Conservation (phyloP, 2,113 vertebrate species). For the Anoura caudifer region DNA sequence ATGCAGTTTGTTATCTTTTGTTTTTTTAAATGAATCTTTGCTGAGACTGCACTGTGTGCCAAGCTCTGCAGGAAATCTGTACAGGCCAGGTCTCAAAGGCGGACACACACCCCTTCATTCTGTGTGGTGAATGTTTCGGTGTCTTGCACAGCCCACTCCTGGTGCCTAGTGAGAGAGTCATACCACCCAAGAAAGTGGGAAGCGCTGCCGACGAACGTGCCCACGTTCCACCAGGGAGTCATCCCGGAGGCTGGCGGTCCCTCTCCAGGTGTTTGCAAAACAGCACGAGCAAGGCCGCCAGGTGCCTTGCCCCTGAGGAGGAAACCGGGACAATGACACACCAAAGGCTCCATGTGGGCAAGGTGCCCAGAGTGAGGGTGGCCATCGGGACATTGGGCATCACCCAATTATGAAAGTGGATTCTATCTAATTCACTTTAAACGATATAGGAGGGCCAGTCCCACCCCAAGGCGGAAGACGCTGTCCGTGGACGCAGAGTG, state of each 20-base stretch:
- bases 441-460: neutral
- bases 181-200: neutral
- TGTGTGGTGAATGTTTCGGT: neutral
- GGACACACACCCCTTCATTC: neutral
- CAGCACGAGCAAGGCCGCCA: too few species aligned
- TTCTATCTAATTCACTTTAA: neutral
- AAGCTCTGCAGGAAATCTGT: neutral
- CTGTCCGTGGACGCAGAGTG: neutral
- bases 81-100: neutral
- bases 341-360: fast-evolving
- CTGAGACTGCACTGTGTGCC: neutral
- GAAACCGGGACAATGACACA: fast-evolving
- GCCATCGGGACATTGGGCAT: neutral
- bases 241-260: neutral
- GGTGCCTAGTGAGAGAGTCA: neutral
- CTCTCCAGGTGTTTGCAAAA: neutral
- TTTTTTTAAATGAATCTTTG: neutral
- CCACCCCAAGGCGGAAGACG: neutral
- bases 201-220: neutral
- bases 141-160: neutral
- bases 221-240: neutral
- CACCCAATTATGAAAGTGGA: neutral
- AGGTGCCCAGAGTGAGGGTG: neutral
- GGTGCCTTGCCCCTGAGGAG: neutral
- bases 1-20: neutral